Conservation (phyloP, 1,140 invertebrate species). For the Cherax quadricarinatus region DNA sequence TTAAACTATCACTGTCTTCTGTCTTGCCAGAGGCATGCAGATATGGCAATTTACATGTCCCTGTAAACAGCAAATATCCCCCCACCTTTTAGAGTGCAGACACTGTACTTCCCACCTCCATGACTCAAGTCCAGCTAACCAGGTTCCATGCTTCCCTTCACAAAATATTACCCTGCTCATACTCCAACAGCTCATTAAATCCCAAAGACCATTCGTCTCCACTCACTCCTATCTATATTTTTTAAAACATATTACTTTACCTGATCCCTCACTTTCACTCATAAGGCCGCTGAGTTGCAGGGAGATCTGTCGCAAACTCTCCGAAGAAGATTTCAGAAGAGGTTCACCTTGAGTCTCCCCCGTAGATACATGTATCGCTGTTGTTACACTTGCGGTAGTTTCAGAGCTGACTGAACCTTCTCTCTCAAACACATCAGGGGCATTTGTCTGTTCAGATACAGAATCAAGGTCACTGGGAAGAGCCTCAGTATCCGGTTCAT, state of each 20-base stretch:
- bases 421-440: conserved; percentile 24
- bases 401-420: conserved; percentile 63
- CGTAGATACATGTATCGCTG: conserved; percentile 47
- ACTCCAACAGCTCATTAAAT: no score
- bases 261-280: conserved; percentile 51
- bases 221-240: no score
- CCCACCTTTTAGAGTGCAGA: no score
- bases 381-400: conserved; percentile 57
- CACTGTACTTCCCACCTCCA: no score
- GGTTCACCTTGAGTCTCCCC: conserved; percentile 6
- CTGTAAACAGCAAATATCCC: no score
- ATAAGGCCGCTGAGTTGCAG: conserved; percentile 64
- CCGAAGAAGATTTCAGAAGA: conserved; percentile 56
- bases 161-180: no score
- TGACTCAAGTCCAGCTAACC: no score
- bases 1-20: no score
- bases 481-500: not conserved
- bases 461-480: not conserved
- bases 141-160: no score
- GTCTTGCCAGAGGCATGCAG: no score
- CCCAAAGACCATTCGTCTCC: no score
- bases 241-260: conserved; percentile 28
- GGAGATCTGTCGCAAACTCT: conserved; percentile 65
- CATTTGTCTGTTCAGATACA: not conserved
- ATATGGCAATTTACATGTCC: no score